Evolutionary conservation across 2,888 invertebrate species (phyloP).

Genomic region (Tiliacea citrago): DNA sequence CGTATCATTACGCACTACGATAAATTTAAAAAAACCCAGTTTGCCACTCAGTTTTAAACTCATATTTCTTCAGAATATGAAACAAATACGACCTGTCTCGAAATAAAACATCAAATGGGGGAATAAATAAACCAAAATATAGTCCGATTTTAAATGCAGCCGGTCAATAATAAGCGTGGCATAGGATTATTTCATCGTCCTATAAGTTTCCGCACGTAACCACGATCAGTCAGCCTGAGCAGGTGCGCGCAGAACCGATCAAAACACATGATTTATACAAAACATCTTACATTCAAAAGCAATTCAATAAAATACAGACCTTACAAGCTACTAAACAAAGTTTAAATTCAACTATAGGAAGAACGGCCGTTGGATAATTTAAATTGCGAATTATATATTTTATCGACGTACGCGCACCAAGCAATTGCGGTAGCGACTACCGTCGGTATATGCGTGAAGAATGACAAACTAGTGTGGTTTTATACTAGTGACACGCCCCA

Average conservation of each 20-base stretch:
- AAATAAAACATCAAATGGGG: conserved; percentile 46
- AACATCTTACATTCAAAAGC: conserved; percentile 55
- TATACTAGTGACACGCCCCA: conserved; percentile 57
- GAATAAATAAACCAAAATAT: conserved; percentile 51
- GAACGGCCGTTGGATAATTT: conserved; percentile 49
- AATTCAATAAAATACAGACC: conserved; percentile 28
- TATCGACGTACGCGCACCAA: conserved; percentile 72
- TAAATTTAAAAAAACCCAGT: conserved; percentile 22
- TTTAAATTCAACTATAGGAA: conserved; percentile 28
- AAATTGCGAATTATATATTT: conserved; percentile 68
- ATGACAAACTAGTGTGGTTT: conserved; percentile 77
- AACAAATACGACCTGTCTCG: conserved; percentile 52
- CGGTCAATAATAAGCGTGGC: conserved; percentile 61
- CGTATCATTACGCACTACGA: conserved; percentile 14
- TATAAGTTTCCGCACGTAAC: conserved; percentile 75
- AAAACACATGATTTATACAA: conserved; percentile 60
- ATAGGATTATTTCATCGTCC: conserved; percentile 70
- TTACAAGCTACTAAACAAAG: conserved; percentile 13
- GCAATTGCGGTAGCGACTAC: conserved; percentile 79
- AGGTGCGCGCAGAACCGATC: conserved; percentile 77
- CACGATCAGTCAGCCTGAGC: conserved; percentile 79
- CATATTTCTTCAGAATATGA: conserved; percentile 45
- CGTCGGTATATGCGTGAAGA: conserved; percentile 77
- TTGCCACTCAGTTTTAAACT: conserved; percentile 35
- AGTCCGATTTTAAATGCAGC: conserved; percentile 56